Percentiles rank a stretch among this genome's conserved stretches.
These are phyloP conservation scores for Poeciliopsis presidionis DNA, from an alignment of 2,797 vertebrate genomes.

Conservation along the genomic window DNA sequence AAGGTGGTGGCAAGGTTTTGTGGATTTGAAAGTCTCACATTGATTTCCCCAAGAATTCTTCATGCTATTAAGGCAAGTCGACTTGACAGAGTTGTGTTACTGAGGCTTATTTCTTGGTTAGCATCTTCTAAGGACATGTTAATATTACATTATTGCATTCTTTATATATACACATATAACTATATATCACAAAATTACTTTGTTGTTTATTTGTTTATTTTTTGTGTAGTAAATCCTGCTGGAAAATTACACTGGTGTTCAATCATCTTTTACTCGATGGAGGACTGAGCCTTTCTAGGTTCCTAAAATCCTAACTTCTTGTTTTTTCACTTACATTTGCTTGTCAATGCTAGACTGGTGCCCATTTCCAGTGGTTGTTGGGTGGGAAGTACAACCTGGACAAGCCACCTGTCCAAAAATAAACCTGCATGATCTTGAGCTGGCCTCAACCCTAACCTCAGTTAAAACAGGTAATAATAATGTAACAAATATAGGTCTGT, in stretches of 20 bases:
- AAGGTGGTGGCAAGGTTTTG: neutral
- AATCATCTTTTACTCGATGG: neutral
- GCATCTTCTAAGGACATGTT: neutral
- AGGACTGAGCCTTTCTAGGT: neutral
- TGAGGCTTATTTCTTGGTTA: neutral
- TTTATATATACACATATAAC: too few relatives aligned
- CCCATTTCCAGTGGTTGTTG: neutral
- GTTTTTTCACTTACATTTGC: neutral
- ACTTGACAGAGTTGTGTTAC: neutral
- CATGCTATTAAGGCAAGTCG: neutral
- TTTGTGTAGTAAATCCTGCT: neutral
- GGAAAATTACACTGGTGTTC: neutral
- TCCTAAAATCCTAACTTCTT: neutral
- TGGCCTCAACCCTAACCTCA: neutral
- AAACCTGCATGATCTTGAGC: neutral
- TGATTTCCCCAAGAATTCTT: neutral
- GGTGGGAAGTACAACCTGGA: neutral
- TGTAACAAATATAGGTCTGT: neutral
- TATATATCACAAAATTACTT: too few relatives aligned
- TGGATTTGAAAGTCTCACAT: neutral
- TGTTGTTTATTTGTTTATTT: too few relatives aligned
- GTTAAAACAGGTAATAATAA: neutral
- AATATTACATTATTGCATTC: too few relatives aligned
- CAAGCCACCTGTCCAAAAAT: neutral
- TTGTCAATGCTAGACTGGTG: neutral